A percentile compares a stretch with the other conserved stretches of the same genome.
phyloP scores from a whole-genome alignment of 64 coral and sea anemone genomes.

The Hydrozoanthus tunicans region DNA sequence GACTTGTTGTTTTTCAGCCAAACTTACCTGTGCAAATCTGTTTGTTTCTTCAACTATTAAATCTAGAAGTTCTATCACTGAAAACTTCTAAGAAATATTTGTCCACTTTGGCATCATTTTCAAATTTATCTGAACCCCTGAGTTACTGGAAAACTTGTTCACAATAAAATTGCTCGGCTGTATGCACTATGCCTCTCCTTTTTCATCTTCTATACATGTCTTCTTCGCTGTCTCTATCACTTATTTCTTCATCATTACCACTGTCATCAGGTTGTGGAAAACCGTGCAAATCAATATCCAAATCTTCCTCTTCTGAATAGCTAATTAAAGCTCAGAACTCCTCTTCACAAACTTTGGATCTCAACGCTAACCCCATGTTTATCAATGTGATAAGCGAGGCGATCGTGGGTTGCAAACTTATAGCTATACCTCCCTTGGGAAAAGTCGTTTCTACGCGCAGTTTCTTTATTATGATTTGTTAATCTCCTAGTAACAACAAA shows the following conservation, averaged over 20 bases:
- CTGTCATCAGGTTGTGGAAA: slow-evolving; percentile 38
- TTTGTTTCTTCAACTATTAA: too few relatives aligned
- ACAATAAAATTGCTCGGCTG: background rate
- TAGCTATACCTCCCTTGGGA: slow-evolving; percentile 5
- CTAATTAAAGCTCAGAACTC: background rate
- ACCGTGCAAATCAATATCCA: background rate
- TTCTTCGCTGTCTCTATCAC: slow-evolving; percentile 26
- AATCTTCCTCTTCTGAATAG: slow-evolving; percentile 35
- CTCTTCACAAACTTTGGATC: slow-evolving; percentile 25
- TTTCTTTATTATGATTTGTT: slow-evolving; percentile 4
- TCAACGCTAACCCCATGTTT: slow-evolving; percentile 40
- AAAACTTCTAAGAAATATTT: too few relatives aligned
- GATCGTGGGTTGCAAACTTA: slow-evolving; percentile 30
- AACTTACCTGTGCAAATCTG: too few relatives aligned
- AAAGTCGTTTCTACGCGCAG: slow-evolving; percentile 10
- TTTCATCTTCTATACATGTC: slow-evolving; percentile 26
- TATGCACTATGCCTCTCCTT: background rate
- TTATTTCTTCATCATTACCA: background rate
- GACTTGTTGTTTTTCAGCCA: too few relatives aligned
- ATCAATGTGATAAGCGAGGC: slow-evolving; percentile 34
- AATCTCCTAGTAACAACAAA: background rate
- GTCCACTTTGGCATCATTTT: too few relatives aligned
- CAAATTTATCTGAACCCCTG: too few relatives aligned
- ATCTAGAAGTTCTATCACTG: too few relatives aligned
- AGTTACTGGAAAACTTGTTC: too few relatives aligned